Evolutionary conservation across 2,888 invertebrate species (phyloP), one percentile per base, ranked within the genome.

Genomic region (Protodeltote pygarga): DNA sequence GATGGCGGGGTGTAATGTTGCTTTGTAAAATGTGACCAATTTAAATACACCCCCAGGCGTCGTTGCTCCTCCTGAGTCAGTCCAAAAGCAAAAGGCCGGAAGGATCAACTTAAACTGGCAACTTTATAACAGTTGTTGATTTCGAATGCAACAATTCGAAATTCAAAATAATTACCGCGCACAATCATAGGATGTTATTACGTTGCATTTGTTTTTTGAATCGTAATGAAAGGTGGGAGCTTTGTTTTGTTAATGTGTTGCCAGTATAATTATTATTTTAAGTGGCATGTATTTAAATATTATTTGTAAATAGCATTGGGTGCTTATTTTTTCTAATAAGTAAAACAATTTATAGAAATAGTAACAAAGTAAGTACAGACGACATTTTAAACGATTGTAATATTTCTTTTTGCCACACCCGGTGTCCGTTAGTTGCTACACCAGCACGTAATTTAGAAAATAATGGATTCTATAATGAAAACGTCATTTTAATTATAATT

Each of bases 41-140:
- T 77, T 80, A 73, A 73, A 62, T 65, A 73, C 67, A 74, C 65
- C 79, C 74, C 64, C 60, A 40, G 65, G 72, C 59, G 46, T 41
- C 24, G 25, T 31, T 47, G 41, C 59, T 65, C 57, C 58, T 58
- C 65, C 62, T 69, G 70, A 69, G 52, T 71, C 60, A 58, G 61
- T 50, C 48, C 19, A 39, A 50, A 57, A 49, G 59, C 61, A 54
- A 68, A 65, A 50, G 62, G 47, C 54, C 59, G 54, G 41, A 59
- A 49, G 54, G 78, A 29, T 67, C 79, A 70, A 65, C 62, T 59
- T 71, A 73, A 46, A 61, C 44, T 77, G 75, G 79, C 46, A 52
- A 65, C 48, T 65, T 75, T 70, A 73, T 67, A 82, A 79, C 84
- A 85, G 86, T 85, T 87, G 86, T 84, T 81, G 81, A 85, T 79